Percentiles rank a stretch among this genome's conserved stretches.
Conservation (phyloP, 64 coral and sea anemone species). For the Catalaphyllia jardinei region DNA sequence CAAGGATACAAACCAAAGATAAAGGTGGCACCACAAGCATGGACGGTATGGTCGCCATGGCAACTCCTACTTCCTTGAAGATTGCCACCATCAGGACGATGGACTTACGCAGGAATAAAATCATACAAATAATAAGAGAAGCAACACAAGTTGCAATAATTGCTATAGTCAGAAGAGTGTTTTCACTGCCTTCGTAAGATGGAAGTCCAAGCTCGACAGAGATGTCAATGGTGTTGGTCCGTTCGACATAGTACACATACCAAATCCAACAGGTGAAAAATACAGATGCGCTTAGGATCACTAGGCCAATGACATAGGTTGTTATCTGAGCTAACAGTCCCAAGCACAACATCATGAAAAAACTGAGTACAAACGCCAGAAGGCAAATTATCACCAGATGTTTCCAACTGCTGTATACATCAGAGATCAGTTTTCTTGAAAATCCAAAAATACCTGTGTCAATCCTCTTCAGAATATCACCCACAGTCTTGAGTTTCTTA, state of each 20-base stretch:
- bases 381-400: slow-evolving; percentile 47
- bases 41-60: slow-evolving; percentile 60
- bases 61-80: slow-evolving; percentile 58
- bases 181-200: slow-evolving; percentile 44
- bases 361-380: slow-evolving; percentile 53
- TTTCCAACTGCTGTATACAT: slow-evolving; percentile 54
- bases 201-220: slow-evolving; percentile 52
- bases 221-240: slow-evolving; percentile 41
- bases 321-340: slow-evolving; percentile 45
- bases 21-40: slow-evolving; percentile 51
- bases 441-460: slow-evolving; percentile 46
- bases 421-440: slow-evolving; percentile 51
- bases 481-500: slow-evolving; percentile 36
- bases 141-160: slow-evolving; percentile 32
- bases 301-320: slow-evolving; percentile 28
- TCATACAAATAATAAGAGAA: slow-evolving; percentile 16
- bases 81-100: slow-evolving; percentile 47
- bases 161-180: slow-evolving; percentile 35
- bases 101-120: slow-evolving; percentile 57
- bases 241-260: slow-evolving; percentile 38
- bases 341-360: slow-evolving; percentile 58
- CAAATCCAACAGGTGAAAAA: too few relatives aligned
- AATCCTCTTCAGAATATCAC: slow-evolving; percentile 43
- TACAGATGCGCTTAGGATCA: neutral
- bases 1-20: slow-evolving; percentile 45